These are phyloP conservation scores for Euleptes europaea DNA, from an alignment of 2,113 vertebrate species.

Conservation along the genomic window DNA sequence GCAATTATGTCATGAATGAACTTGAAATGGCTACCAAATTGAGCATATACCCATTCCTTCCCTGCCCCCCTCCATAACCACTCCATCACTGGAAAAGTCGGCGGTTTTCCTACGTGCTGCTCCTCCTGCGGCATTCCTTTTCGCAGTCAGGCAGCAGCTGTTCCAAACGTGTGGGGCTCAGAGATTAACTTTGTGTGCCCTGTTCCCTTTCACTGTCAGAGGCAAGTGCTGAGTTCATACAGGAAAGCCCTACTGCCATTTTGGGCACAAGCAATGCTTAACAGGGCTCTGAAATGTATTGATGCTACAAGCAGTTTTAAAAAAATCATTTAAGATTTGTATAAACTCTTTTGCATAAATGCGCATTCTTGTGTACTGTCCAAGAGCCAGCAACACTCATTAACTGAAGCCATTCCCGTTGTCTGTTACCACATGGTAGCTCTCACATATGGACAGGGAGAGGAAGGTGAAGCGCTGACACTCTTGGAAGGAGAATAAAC, in stretches of 20 bases:
- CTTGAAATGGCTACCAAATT: neutral
- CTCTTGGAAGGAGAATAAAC: no score
- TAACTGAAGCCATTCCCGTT: neutral
- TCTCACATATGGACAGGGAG: no score
- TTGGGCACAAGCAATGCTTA: neutral
- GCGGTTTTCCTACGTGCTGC: neutral
- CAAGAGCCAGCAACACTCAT: neutral
- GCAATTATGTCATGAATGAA: neutral
- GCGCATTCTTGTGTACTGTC: no score
- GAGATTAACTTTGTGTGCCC: neutral
- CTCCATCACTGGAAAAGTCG: neutral
- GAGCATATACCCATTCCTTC: neutral
- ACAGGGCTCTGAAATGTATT: neutral
- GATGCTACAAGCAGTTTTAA: neutral
- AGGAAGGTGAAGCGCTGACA: no score
- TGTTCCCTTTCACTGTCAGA: neutral
- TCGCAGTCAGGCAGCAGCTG: neutral
- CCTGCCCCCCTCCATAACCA: neutral
- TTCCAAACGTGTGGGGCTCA: neutral
- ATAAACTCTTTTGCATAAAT: neutral
- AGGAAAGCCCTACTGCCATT: neutral
- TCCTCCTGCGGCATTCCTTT: neutral
- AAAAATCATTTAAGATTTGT: neutral
- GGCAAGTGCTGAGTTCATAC: neutral
- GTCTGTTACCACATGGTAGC: no score